Percentiles rank a stretch among this genome's conserved stretches.
phyloP scores from a whole-genome alignment of 2,797 vertebrate genomes.

The Sebastes goodei region DNA sequence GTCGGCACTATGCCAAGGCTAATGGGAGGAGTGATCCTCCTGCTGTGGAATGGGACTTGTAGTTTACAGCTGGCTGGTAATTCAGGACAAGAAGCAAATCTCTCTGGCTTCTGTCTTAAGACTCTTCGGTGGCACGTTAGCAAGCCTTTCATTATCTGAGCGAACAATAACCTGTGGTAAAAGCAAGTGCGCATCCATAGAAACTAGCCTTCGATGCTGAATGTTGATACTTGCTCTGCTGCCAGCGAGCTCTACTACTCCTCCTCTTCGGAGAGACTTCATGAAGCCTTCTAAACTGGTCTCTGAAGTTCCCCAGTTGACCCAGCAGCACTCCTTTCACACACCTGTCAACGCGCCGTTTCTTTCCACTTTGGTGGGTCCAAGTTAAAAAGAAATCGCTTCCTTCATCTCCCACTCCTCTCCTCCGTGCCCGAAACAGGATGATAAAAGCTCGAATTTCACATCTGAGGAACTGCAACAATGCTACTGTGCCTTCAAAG shows the following conservation, averaged over 20 bases:
- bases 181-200: constrained; percentile 22
- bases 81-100: constrained; percentile 63
- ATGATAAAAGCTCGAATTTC: constrained; percentile 82
- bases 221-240: constrained; percentile 20
- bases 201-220: constrained; percentile 9
- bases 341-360: constrained; percentile 70
- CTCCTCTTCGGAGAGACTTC: constrained; percentile 32
- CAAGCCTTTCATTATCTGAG: constrained; percentile 4
- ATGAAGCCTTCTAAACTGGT: constrained; percentile 65
- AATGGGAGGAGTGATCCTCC: constrained; percentile 72
- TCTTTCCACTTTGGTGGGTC: constrained; percentile 78
- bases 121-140: constrained; percentile 16
- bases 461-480: constrained; percentile 76
- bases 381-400: constrained; percentile 74
- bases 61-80: constrained; percentile 75
- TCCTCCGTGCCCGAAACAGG: constrained; percentile 69
- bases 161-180: constrained; percentile 6
- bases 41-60: constrained; percentile 75
- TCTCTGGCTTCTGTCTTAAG: constrained; percentile 48
- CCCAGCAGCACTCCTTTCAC: constrained; percentile 68
- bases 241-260: constrained; percentile 11
- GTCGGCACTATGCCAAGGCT: constrained; percentile 85
- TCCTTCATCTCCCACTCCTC: constrained; percentile 69
- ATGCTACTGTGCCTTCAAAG: constrained; percentile 81
- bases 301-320: constrained; percentile 73